Base-by-base conservation (phyloP, 2,113 vertebrate species). In the Chlorodrepanis virens region DNA sequence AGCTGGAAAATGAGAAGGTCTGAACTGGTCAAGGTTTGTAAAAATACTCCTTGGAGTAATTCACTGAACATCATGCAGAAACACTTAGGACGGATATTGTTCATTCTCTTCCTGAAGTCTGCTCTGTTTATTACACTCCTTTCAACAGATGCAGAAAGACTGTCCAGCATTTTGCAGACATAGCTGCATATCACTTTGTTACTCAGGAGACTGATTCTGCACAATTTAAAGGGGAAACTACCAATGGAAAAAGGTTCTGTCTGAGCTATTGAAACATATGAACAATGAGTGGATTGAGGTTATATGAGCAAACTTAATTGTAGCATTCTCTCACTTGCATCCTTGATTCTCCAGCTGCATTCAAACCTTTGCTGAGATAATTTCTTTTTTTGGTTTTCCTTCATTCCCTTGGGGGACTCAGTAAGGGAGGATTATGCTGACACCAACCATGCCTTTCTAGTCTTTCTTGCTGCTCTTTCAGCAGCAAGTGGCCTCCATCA, bases 401-500 rank as follows among this genome's bases (percentile, higher is more conserved):
- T 82, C 15, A 37, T 29, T 5, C 3, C 18, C 12, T 23, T 35
- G 44, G 59, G 24, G 11, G 18, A 11, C 15, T 87, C 57, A 54
- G 3, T 39, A 54, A 27, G 14, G 12, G 14, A 69, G 37, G 63
- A 72, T 47, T n/a, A 54, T 47, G n/a, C 25, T 84, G 59, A 63
- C 29, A 81, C 8, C 42, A 71, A 9, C 6, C 14, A 14, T 6
- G 10, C 20, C 39, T 80, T 44, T 29, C 22, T 75, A 35, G 35
- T 35, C 35, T 35, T 35, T 35, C 35, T 35, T 35, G 35, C 35
- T 35, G 35, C 35, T 35, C 35, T 35, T 35, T 8, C 45, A 90
- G 33, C 39, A 54, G 18, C 15, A 49, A 74, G 54, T 2, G 0
- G 1, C 19, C 28, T 60, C 0, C 0, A 24, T 39, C 27, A 35